Conservation (phyloP, 2,113 vertebrate genomes). For the Paedocypris sp. region DNA sequence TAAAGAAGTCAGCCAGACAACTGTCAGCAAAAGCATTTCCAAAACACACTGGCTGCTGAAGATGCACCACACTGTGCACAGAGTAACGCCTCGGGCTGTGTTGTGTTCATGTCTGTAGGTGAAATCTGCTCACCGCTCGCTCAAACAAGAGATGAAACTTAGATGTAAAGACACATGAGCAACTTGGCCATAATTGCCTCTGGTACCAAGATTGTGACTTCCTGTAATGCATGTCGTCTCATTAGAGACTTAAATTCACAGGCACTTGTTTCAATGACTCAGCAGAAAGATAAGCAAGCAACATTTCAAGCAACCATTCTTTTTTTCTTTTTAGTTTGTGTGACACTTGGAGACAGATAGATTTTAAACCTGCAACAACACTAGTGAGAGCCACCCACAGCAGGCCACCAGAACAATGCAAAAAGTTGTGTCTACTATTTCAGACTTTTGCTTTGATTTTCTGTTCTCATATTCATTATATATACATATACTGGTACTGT, state of each 20-base stretch:
- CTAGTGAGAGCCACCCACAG: too few species aligned
- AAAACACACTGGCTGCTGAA: slow-evolving; percentile 1
- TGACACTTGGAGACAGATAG: too few species aligned
- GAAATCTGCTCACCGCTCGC: background rate
- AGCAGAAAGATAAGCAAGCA: too few species aligned
- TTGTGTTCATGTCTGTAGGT: slow-evolving; percentile 8
- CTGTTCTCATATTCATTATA: too few species aligned
- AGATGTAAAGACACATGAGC: background rate
- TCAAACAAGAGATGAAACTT: background rate
- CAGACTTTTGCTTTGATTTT: too few species aligned
- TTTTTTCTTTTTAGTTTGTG: too few species aligned
- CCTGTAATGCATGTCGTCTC: background rate
- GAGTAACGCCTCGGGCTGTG: background rate
- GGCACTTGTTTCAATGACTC: too few species aligned
- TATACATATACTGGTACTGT: too few species aligned
- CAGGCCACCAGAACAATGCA: too few species aligned
- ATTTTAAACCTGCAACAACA: too few species aligned
- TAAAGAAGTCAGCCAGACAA: slow-evolving; percentile 1
- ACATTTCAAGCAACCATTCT: too few species aligned
- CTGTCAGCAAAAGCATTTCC: slow-evolving; percentile 19
- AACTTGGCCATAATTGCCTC: slow-evolving; percentile 5
- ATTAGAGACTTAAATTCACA: background rate
- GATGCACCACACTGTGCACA: background rate
- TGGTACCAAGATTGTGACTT: background rate
- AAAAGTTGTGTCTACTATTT: too few species aligned